Percentiles rank a stretch among this genome's conserved stretches.
These are phyloP conservation scores for Scalopus aquaticus DNA, from an alignment of 2,113 vertebrate species.

Conservation along the genomic window DNA sequence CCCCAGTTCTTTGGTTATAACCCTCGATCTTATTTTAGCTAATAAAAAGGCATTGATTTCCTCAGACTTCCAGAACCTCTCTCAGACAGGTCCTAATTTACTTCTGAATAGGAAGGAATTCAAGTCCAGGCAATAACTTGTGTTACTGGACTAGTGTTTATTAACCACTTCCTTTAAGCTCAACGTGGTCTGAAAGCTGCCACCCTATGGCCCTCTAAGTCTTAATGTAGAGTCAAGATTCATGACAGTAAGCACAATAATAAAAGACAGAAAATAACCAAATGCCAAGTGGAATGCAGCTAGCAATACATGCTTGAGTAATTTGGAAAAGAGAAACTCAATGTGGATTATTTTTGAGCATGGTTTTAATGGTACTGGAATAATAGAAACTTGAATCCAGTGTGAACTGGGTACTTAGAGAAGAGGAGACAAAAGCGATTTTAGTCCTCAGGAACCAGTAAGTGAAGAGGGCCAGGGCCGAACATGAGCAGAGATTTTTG, in stretches of 20 bases:
- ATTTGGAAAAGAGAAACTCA: neutral
- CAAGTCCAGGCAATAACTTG: neutral
- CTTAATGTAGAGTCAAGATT: neutral
- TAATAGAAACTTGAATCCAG: neutral
- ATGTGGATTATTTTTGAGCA: neutral
- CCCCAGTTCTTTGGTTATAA: neutral
- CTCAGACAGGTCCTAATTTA: neutral
- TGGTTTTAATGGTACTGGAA: neutral
- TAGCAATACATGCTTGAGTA: neutral
- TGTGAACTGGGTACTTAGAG: no score
- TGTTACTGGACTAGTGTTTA: neutral
- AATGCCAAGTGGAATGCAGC: neutral
- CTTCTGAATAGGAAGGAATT: neutral
- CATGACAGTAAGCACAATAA: neutral
- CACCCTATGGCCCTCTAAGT: neutral
- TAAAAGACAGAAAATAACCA: neutral
- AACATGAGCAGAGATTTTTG: neutral
- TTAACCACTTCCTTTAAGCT: neutral
- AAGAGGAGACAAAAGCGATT: neutral
- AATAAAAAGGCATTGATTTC: neutral
- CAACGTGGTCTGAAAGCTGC: neutral
- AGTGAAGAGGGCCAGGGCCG: neutral
- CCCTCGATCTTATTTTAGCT: neutral
- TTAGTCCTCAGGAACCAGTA: accelerated
- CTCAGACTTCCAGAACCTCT: neutral